A percentile compares a stretch with the other conserved stretches of the same genome.
Conservation (phyloP, 2,888 invertebrate species). For the Cerastis leucographa region DNA sequence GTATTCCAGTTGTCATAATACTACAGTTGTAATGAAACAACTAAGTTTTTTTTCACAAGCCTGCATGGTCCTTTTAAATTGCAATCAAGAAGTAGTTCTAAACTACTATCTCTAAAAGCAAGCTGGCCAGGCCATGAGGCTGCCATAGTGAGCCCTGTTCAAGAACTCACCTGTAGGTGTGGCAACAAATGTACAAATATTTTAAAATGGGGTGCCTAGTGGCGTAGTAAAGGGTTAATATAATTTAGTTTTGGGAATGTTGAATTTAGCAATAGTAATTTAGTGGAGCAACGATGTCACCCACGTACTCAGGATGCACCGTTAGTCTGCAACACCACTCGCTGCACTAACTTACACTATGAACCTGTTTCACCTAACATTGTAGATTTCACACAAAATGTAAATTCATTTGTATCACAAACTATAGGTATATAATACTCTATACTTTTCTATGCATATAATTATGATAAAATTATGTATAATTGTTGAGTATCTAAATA, state of each 20-base stretch:
- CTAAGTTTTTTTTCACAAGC: not conserved
- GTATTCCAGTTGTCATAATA: not conserved
- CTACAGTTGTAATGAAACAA: not conserved
- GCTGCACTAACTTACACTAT: slow-evolving; percentile 62
- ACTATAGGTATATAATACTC: slow-evolving; percentile 88
- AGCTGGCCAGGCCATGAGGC: not conserved
- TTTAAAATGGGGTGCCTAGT: not conserved
- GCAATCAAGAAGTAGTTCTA: not conserved
- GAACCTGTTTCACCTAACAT: slow-evolving; percentile 75
- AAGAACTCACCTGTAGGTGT: not conserved
- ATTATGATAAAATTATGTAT: slow-evolving; percentile 80
- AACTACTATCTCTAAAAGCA: not conserved
- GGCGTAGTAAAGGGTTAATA: not conserved
- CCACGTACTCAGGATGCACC: not conserved
- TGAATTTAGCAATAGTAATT: slow-evolving; percentile 5
- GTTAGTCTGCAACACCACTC: not conserved
- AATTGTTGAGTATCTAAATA: slow-evolving; percentile 89
- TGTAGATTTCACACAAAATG: slow-evolving; percentile 86
- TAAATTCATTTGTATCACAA: slow-evolving; percentile 90
- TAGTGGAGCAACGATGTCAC: not conserved
- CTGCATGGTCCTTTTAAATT: not conserved
- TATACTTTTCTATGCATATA: slow-evolving; percentile 84
- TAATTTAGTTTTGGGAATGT: slow-evolving; percentile 39
- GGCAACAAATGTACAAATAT: not conserved
- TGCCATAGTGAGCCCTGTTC: not conserved